Evolutionary conservation across 2,797 vertebrate genomes (phyloP), one percentile per base, ranked within the genome.

Genomic region (Microctenopoma stevenorrisi): DNA sequence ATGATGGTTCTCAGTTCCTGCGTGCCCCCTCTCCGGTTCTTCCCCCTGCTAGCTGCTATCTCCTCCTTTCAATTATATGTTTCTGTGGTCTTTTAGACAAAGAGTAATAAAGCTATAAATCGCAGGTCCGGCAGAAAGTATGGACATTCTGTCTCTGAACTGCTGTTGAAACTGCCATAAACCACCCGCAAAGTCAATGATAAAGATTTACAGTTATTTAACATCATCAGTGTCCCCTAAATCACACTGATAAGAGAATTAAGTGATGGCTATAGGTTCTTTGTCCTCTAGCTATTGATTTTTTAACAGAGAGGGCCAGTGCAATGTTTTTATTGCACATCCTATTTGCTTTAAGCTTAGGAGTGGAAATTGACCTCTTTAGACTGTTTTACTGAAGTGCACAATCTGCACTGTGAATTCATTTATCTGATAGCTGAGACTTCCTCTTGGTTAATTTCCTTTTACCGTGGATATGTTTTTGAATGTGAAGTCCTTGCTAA

Each of bases 81-180:
- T 90, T 89, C 90, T 86, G 81, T 88, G 84, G 87, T 87, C 88
- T 92, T 93, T 92, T 89, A 92, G 89, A 94, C 91, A 93, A 92
- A 92, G 91, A 89, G 87, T 94, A 94, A 94, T 94, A 94, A 93
- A 93, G 89, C 92, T 83, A 92, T 94, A 93, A 94, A 93, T 93
- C 76, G 73, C 71, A 53, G 51, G 74, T 78, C 81, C 72, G 55
- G 83, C 83, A 76, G 72, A 86, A 91, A 87, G 85, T 91, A 92
- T 91, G 88, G 90, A 89, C 90, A 84, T 91, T 87, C 84, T 91
- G 93, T 89, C 91, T 92, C 82, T 82, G 89, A 93, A 88, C 89
- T 85, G 90, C 92, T 89, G 90, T 89, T 93, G 88, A 92, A 92
- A 90, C 85, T 85, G 90, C 91, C 89, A 92, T 92, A 94, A 93